Evolutionary conservation across 2,888 invertebrate species (phyloP), one percentile per base, ranked within the genome.

Genomic region (Spisula subtruncata): DNA sequence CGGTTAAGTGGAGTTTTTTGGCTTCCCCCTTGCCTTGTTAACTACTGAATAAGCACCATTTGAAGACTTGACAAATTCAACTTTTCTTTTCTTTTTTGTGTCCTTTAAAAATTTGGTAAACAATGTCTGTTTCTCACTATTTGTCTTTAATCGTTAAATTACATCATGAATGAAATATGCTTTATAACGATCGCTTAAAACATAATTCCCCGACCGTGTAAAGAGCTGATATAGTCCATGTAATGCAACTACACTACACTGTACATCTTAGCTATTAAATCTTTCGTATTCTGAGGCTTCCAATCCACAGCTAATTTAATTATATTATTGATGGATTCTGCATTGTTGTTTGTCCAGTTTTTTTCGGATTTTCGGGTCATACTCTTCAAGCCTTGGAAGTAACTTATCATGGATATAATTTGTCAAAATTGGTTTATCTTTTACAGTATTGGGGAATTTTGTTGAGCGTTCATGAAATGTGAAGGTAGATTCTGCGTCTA

Each of bases 271-370:
- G 35, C 5, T 18, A 90, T 84, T 4, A 89, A 29, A 6, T 91
- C 90, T 8, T 29, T 41, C 1, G 60, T 81, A 25, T 54, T 48
- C 46, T 86, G 82, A 14, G 88, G 88, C 66, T 86, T 90, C 90
- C 90, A 90, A 83, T 83, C 83, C n/a, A 71, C 25, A 18, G 90
- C 51, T 29, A 88, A 12, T 83, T 88, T 90, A 32, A 90, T 46
- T 10, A 90, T 87, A 54, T 87, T 87, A 29, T 87, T 90, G 1
- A 90, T 87, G 0, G 71, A 87, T 60, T 85, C 90, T 14, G 83
- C 79, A 32, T 85, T 83, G 75, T 90, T 86, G 56, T 90, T 90
- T 32, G 90, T 90, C 88, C 88, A 86, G 25, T 83, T 71, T 66
- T 66, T 88, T 0, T 12, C 29, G 46, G n/a, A 8, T 16, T 46